A percentile compares a stretch with the other conserved stretches of the same genome.
Conservation (phyloP, 1,140 invertebrate species). For the Paralvinella palmiformis region DNA sequence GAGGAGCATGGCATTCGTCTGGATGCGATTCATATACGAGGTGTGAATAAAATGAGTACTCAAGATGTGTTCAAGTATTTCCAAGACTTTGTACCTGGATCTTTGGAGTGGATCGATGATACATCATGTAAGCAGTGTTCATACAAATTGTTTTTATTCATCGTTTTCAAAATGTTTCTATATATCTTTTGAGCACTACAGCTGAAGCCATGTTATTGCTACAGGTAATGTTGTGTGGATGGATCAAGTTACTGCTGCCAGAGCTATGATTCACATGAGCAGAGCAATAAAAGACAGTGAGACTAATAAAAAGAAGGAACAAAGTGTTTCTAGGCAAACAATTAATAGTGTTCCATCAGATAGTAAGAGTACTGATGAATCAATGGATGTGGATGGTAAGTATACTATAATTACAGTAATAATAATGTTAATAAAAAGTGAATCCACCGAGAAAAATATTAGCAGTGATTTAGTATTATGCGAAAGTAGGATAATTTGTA, state of each 20-base stretch:
- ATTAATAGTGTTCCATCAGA: no score
- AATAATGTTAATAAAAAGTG: no score
- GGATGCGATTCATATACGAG: slow-evolving; percentile 68
- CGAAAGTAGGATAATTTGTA: no score
- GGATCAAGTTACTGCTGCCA: slow-evolving; percentile 64
- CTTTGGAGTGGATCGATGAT: slow-evolving; percentile 76
- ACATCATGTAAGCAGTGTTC: slow-evolving; percentile 58
- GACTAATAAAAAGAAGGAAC: slow-evolving; percentile 18
- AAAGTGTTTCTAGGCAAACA: no score
- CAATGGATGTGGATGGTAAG: no score
- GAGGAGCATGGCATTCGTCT: slow-evolving; percentile 59
- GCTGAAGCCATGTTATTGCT: background rate
- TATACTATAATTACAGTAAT: no score
- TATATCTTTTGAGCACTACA: background rate
- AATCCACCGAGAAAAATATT: no score
- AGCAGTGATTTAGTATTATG: no score
- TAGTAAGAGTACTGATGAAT: no score
- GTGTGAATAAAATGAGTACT: slow-evolving; percentile 67
- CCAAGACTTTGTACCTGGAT: slow-evolving; percentile 63
- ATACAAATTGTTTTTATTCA: background rate
- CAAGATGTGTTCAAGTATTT: slow-evolving; percentile 75
- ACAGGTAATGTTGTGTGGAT: slow-evolving; percentile 71
- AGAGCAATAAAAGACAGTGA: no score
- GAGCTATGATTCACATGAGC: slow-evolving; percentile 61
- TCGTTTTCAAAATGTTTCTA: background rate